Base-by-base conservation (phyloP, 2,888 invertebrate genomes). In the Andricus quercusramuli region DNA sequence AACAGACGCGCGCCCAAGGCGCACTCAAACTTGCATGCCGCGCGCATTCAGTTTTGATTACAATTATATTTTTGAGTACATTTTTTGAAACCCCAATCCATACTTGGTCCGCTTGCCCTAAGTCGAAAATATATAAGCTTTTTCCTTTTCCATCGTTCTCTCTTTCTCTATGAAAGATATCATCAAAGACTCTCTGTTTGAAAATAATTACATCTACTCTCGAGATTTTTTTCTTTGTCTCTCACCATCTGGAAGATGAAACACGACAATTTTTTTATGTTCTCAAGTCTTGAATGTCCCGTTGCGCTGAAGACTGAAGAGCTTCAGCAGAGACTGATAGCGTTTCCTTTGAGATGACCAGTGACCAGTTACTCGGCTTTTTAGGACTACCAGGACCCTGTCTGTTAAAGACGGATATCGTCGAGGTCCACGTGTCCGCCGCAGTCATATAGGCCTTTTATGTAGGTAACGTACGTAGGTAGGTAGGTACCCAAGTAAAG, bases 381-480 rank as follows among this genome's bases (percentile, higher is more conserved):
- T 56, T 56, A 56, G 56, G 56, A 74, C 56, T 4, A 44, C 44
- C 15, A 15, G 44, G 47, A n/a, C 29, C 74, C 56, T 74, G n/a
- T 32, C 51, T 56, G 51, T 62, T 65, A 78, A 78, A 80, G 78
- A 81, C 78, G 65, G 44, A 78, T 78, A 78, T 65, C 64, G 66
- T 74, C 62, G 79, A 80, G 81, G 74, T 82, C 82, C 81, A 82
- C 81, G 83, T 83, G 80, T 83, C 77, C 78, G 78, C 64, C 79
- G 81, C 78, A 80, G 37, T 9, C 37, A 78, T 84, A 85, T 86
- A 87, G 82, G 82, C 89, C 89, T 88, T 89, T 88, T 89, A 89
- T 85, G 88, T 88, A 88, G 89, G 87, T 82, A 83, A 47, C 74
- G 84, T 83, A 87, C 84, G 87, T 70, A 56, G 32, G 66, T 68